These are phyloP conservation scores for Metellina segmentata DNA, from an alignment of 2,888 invertebrate species.

Conservation along the genomic window DNA sequence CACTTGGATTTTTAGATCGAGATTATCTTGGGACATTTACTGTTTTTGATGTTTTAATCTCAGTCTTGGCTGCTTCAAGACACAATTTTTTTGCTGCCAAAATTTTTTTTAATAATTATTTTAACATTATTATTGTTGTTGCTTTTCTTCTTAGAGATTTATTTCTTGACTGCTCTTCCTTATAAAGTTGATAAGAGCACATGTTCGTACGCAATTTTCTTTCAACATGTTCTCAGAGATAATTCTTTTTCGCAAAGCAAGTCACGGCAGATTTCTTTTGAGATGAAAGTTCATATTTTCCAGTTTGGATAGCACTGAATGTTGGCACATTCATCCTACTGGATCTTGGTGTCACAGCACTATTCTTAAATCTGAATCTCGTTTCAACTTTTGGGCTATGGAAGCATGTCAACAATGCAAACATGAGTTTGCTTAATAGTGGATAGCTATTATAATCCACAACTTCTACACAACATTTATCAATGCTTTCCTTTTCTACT, in stretches of 20 bases:
- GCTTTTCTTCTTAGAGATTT: too few relatives aligned
- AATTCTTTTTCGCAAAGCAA: slow-evolving; percentile 6
- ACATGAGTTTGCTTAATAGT: slow-evolving; percentile 3
- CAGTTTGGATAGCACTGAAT: too few relatives aligned
- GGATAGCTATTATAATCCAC: slow-evolving; percentile 7
- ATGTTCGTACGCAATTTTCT: not conserved
- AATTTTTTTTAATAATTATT: too few relatives aligned
- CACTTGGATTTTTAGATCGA: too few relatives aligned
- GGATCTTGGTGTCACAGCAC: not conserved
- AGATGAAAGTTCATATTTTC: slow-evolving; percentile 28
- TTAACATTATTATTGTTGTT: too few relatives aligned
- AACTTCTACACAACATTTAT: slow-evolving; percentile 14
- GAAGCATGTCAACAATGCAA: slow-evolving; percentile 20
- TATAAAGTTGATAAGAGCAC: too few relatives aligned
- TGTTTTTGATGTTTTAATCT: too few relatives aligned
- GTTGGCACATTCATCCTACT: slow-evolving; percentile 25
- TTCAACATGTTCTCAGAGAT: slow-evolving; percentile 17
- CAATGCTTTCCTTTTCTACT: not conserved
- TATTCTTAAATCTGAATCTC: slow-evolving; percentile 41
- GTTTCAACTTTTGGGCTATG: slow-evolving; percentile 18
- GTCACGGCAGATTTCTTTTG: not conserved
- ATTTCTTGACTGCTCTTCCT: too few relatives aligned
- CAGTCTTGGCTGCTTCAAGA: too few relatives aligned
- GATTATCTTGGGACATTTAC: too few relatives aligned
- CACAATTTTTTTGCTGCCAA: too few relatives aligned